Conservation (phyloP, 2,888 invertebrate species). For the Camptogramma bilineatum region DNA sequence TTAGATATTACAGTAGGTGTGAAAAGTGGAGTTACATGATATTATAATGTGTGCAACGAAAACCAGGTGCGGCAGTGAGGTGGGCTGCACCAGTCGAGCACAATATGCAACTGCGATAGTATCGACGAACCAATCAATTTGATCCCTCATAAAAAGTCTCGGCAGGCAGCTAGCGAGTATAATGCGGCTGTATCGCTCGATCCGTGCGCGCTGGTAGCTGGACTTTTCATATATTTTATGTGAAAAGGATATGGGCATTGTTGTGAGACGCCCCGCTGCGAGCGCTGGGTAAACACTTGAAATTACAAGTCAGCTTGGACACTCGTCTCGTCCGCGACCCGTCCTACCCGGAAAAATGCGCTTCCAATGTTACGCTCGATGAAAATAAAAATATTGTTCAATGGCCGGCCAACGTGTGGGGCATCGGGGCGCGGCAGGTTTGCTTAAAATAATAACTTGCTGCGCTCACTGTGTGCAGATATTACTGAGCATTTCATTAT, state of each 20-base stretch:
- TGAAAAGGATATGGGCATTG: conserved; percentile 85
- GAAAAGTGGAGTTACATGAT: conserved; percentile 66
- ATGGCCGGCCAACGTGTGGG: conserved; percentile 53
- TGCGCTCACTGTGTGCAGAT: conserved; percentile 29
- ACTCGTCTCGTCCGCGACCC: conserved; percentile 52
- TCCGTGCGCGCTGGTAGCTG: conserved; percentile 77
- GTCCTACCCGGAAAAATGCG: conserved; percentile 70
- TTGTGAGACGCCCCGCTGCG: conserved; percentile 78
- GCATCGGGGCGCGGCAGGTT: conserved; percentile 34
- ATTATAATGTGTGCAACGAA: conserved; percentile 60
- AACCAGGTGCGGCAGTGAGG: conserved; percentile 51
- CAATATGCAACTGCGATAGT: conserved; percentile 77
- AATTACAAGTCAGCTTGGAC: conserved; percentile 80
- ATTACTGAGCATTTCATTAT: conserved; percentile 7
- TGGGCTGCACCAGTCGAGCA: conserved; percentile 50
- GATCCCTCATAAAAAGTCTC: conserved; percentile 84
- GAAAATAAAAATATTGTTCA: conserved; percentile 72
- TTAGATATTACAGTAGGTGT: too few species aligned
- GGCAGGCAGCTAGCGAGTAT: conserved; percentile 76
- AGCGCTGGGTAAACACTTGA: conserved; percentile 81
- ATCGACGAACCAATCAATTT: conserved; percentile 84
- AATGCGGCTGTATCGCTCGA: conserved; percentile 79
- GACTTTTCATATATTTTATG: conserved; percentile 85
- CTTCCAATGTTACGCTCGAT: conserved; percentile 82
- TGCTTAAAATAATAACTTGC: conserved; percentile 38